Evolutionary conservation across 2,113 vertebrate species (phyloP), one percentile per base, ranked within the genome.

Genomic region (Ascaphus truei): DNA sequence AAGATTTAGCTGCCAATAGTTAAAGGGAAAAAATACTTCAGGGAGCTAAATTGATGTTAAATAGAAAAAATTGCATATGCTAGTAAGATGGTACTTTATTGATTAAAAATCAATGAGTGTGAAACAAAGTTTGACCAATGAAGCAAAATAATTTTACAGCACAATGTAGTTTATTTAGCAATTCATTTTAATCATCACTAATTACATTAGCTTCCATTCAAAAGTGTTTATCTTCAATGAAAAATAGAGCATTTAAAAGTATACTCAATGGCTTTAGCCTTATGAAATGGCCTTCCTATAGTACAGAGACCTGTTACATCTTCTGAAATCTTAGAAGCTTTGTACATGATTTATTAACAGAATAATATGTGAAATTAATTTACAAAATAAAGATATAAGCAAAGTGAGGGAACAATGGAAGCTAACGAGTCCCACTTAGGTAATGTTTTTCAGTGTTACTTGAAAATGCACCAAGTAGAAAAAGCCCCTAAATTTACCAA

Each of bases 71-170:
- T 69, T 39, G 34, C 31, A 39, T 27, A 29, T 51, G 45, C 55
- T n/a, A 25, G 55, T 60, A 52, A 69, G 66, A 60, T 60, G 56
- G 31, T 69, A 51, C 33, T 60, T 69, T 69, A 69, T 69, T 60
- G 56, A 69, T 69, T 69, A 69, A 69, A 69, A 69, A 59, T 20
- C 66, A 69, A 30, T 29, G 56, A 69, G 43, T 69, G 56, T 69
- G 66, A 69, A 69, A 60, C 43, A 18, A 51, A 51, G 56, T 60
- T 51, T 69, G 66, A 69, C 66, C 66, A 39, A 29, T 3, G 7
- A 56, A 60, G 66, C 66, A 51, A 48, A 45, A 58, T 58, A 13
- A 60, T 51, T 60, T 60, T 37, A 25, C 13, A 18, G 23, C 33
- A 39, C 56, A 23, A n/a, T 15, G 56, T 58, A 39, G 53, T 60